Evolutionary conservation across 1,140 invertebrate species (phyloP).

Genomic region (Meloidogyne exigua): DNA sequence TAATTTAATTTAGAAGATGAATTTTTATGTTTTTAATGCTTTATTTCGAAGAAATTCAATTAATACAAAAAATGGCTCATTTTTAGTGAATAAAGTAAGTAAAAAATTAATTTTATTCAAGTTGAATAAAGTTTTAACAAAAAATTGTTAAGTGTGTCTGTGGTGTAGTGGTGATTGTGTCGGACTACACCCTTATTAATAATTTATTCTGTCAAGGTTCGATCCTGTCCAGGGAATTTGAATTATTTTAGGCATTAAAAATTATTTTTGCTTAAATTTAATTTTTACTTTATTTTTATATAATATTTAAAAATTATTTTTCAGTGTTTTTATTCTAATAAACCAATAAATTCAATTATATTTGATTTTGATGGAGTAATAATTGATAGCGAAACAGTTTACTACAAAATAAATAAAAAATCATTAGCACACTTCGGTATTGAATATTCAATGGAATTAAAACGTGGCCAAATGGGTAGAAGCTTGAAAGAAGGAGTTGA

Average conservation of each 20-base stretch:
- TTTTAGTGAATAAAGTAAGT: too few relatives aligned
- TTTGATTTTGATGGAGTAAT: neutral
- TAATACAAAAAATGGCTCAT: too few relatives aligned
- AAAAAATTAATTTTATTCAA: too few relatives aligned
- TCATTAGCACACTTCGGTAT: neutral
- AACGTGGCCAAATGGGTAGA: neutral
- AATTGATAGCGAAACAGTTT: neutral
- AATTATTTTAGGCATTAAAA: too few relatives aligned
- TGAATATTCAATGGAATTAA: constrained; percentile 2
- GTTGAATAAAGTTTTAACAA: too few relatives aligned
- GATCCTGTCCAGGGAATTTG: neutral
- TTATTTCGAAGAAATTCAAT: too few relatives aligned
- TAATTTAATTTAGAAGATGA: too few relatives aligned
- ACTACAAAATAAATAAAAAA: neutral
- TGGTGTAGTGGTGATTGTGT: neutral
- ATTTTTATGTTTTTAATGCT: too few relatives aligned
- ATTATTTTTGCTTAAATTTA: neutral
- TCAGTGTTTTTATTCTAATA: neutral
- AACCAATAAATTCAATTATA: neutral
- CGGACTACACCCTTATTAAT: neutral
- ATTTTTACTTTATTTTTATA: neutral
- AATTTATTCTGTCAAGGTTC: neutral
- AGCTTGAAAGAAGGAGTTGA: neutral
- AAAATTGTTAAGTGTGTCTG: too few relatives aligned
- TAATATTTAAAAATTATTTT: neutral